Evolutionary conservation across 2,797 vertebrate species (phyloP), one percentile per base, ranked within the genome.

Genomic region (Sebastes steindachneri): DNA sequence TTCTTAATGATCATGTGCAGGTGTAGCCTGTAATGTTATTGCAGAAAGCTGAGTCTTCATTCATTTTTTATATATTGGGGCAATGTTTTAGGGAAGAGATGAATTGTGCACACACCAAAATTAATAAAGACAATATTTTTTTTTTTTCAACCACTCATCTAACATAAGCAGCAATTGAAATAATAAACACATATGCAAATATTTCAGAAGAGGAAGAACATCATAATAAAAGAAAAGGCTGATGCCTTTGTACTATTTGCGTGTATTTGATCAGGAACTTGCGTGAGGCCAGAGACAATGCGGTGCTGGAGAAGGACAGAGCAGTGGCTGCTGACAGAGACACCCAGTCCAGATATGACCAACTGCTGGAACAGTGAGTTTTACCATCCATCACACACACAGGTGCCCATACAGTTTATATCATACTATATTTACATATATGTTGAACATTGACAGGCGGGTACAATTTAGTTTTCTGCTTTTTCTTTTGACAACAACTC

Each of bases 311-410:
- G 94, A 99, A 97, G 90, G 97, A 98, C 73, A 91, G 97, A 94
- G 97, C 98, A 0, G 71, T 95, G 73, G 78, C 74, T 71, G 95
- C 96, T 9, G 98, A 99, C 91, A 97, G 96, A 87, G 97, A 99
- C 74, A 81, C 96, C 45, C 94, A 97, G 83, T 96, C 95, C 88
- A 98, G 97, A 96, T 96, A 98, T 0, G 96, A 98, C 85, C 96
- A 98, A 25, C 95, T 99, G 72, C 93, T 99, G 77, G 97, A 99
- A 89, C 97, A 98, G 99, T 99, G 95, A 97, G 97, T 96, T 54
- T 81, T 33, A 21, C 15, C 14, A 4, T 23, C 65, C 4, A 9
- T 75, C 55, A 63, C 62, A 60, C 60, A 8, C 19, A 1, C 19
- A 37, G 17, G 11, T 28, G 10, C 3, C 29, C 14, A 23, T 4